Conservation (phyloP, 35 echinoderm and acorn worm genomes). For the Heliocidaris erythrogramma region DNA sequence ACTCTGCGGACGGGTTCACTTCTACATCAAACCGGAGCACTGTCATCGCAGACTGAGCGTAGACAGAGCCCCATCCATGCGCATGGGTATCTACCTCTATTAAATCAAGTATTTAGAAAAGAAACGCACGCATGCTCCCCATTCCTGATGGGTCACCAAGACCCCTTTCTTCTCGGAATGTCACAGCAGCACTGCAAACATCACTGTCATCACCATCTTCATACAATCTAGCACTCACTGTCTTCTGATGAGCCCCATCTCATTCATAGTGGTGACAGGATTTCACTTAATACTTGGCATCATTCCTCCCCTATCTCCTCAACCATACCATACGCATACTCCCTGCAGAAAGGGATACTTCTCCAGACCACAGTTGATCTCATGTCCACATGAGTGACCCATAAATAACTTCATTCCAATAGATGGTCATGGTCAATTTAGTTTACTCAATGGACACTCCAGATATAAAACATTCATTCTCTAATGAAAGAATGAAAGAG, state of each 20-base stretch:
- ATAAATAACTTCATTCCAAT: background rate
- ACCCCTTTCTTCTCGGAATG: background rate
- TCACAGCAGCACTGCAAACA: background rate
- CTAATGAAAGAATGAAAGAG: background rate
- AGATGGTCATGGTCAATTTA: background rate
- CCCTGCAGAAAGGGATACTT: background rate
- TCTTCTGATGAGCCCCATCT: background rate
- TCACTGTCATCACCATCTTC: slow-evolving; percentile 43
- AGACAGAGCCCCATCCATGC: background rate
- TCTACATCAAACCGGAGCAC: background rate
- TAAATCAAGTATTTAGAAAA: slow-evolving; percentile 6
- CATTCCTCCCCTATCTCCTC: background rate
- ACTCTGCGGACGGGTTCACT: background rate
- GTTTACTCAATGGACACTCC: background rate
- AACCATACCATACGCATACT: background rate
- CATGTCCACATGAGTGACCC: slow-evolving; percentile 7
- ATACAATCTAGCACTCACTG: background rate
- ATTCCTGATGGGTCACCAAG: slow-evolving; percentile 6
- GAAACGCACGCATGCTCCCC: slow-evolving; percentile 37
- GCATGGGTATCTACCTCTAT: background rate
- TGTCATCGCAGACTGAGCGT: background rate
- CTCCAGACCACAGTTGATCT: background rate
- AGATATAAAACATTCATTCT: background rate
- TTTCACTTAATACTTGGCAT: background rate
- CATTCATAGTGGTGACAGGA: background rate